A percentile compares a stretch with the other conserved stretches of the same genome.
These are phyloP conservation scores for Hippasteria phrygiana DNA, from an alignment of 53 echinoderm and acorn worm genomes.

Conservation along the genomic window DNA sequence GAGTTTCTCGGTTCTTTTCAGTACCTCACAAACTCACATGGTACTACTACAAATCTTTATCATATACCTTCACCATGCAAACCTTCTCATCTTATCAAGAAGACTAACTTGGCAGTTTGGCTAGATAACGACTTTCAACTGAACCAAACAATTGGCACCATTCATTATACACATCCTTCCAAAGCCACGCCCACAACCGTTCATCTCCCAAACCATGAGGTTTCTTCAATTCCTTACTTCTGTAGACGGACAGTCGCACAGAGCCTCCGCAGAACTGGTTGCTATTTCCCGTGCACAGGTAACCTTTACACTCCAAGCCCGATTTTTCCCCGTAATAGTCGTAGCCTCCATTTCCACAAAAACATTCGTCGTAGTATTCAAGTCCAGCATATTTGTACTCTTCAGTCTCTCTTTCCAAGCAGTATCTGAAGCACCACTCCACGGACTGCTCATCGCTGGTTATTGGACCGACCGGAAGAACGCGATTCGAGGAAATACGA, in stretches of 20 bases:
- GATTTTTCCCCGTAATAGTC: not conserved
- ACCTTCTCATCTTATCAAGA: too few relatives aligned
- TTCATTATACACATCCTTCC: too few relatives aligned
- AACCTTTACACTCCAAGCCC: not conserved
- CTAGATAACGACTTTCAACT: too few relatives aligned
- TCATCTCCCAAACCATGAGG: not conserved
- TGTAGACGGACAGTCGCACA: conserved; percentile 14
- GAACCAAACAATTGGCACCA: too few relatives aligned
- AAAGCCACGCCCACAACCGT: not conserved
- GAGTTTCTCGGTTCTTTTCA: too few relatives aligned
- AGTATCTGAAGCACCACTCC: conserved; percentile 41
- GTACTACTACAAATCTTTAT: too few relatives aligned
- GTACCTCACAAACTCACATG: too few relatives aligned
- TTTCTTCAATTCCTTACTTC: not conserved
- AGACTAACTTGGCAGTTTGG: too few relatives aligned
- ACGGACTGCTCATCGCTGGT: not conserved
- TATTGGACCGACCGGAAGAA: not conserved
- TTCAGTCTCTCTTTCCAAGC: not conserved
- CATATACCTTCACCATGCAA: too few relatives aligned
- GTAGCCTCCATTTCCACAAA: conserved; percentile 32
- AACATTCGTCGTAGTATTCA: not conserved
- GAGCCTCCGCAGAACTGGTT: conserved; percentile 14
- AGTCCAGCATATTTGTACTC: conserved; percentile 28
- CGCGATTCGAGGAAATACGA: not conserved
- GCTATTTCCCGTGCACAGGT: not conserved